A percentile compares a stretch with the other conserved stretches of the same genome.
Evolutionary conservation across 2,888 invertebrate species (phyloP).

Genomic region (Aphidius colemani): DNA sequence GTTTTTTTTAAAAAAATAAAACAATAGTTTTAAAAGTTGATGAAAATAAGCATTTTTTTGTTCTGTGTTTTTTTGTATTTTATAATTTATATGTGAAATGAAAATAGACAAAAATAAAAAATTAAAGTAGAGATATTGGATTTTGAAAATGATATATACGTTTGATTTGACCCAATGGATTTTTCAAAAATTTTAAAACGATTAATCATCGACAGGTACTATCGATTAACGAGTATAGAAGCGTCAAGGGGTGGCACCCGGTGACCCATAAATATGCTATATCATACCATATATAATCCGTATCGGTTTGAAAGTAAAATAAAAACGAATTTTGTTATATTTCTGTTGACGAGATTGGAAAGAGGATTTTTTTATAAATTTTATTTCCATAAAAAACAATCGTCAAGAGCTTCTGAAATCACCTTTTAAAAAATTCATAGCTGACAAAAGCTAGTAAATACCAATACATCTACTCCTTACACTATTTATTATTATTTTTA

Average conservation of each 20-base stretch:
- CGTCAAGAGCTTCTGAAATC: conserved; percentile 54
- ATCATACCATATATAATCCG: conserved; percentile 40
- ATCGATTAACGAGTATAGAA: conserved; percentile 48
- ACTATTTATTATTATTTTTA: no score
- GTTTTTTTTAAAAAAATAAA: no score
- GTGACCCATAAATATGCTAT: conserved; percentile 46
- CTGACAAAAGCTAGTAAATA: neutral
- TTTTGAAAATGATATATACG: neutral
- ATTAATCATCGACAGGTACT: conserved; percentile 33
- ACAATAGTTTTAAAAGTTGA: neutral
- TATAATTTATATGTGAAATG: neutral
- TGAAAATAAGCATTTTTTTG: neutral
- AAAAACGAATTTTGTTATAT: conserved; percentile 51
- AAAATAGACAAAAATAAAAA: neutral
- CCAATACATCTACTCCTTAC: neutral
- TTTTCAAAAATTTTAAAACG: conserved; percentile 17
- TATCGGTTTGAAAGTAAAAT: conserved; percentile 41
- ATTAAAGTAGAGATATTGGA: no score
- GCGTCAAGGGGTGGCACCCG: conserved; percentile 35
- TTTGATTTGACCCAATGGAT: conserved; percentile 26
- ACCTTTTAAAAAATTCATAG: conserved; percentile 41
- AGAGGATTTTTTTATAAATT: conserved; percentile 8
- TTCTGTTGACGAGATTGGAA: conserved; percentile 39
- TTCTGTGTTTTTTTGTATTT: neutral
- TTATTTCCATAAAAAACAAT: conserved; percentile 52